Evolutionary conservation across 2,888 invertebrate species (phyloP).

Genomic region (Phlogophora meticulosa): DNA sequence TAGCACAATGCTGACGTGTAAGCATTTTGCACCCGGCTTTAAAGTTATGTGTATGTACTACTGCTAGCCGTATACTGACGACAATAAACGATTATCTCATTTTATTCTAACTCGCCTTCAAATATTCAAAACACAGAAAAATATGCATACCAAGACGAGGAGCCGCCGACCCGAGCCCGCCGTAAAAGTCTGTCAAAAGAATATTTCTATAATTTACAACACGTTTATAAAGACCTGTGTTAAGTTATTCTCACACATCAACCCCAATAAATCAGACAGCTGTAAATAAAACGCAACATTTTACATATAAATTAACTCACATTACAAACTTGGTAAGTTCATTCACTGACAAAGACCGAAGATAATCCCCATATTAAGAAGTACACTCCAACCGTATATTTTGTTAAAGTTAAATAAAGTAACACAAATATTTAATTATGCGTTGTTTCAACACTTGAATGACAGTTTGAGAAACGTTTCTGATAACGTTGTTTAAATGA

Average conservation of each 20-base stretch:
- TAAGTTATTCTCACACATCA: constrained; percentile 22
- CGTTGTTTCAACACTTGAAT: constrained; percentile 65
- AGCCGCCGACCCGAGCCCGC: too few species aligned
- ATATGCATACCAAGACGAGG: constrained; percentile 19
- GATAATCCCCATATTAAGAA: constrained; percentile 63
- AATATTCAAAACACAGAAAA: constrained; percentile 15
- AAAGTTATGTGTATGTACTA: too few species aligned
- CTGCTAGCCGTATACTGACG: too few species aligned
- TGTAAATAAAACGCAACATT: constrained; percentile 45
- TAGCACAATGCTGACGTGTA: too few species aligned
- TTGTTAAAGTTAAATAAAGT: constrained; percentile 60
- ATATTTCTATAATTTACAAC: constrained; percentile 30
- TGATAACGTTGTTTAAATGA: constrained; percentile 64
- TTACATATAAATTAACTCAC: constrained; percentile 51
- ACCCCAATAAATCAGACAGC: constrained; percentile 27
- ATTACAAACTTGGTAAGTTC: constrained; percentile 45
- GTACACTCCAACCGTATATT: constrained; percentile 51
- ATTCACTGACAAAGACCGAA: constrained; percentile 53
- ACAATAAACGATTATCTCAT: too few species aligned
- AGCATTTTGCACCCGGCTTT: too few species aligned
- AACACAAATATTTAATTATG: constrained; percentile 70
- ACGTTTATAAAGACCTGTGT: not conserved
- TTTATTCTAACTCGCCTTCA: too few species aligned
- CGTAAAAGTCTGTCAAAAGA: constrained; percentile 22
- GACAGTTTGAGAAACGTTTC: constrained; percentile 60